These are phyloP conservation scores for Amblyraja radiata DNA, from an alignment of 2,797 vertebrate species.

Conservation along the genomic window DNA sequence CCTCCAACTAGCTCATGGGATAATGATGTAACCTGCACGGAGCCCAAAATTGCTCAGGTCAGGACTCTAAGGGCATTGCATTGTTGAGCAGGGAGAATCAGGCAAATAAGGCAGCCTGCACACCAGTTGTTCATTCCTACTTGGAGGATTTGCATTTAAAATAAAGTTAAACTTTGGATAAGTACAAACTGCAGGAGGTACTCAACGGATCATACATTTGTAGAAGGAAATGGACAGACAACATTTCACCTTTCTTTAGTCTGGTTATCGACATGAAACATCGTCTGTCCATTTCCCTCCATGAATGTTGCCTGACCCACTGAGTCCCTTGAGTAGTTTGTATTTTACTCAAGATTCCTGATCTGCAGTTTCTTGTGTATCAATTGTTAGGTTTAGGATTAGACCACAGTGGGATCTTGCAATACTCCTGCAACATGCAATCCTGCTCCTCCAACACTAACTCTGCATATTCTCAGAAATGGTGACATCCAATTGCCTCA, in stretches of 20 bases:
- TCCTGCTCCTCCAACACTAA: not conserved
- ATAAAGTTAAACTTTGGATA: too few relatives aligned
- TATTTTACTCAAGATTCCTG: too few relatives aligned
- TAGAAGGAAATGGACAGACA: too few relatives aligned
- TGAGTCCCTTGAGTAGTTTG: not conserved
- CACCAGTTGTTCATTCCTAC: too few relatives aligned
- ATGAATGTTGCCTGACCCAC: not conserved
- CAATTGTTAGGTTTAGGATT: too few relatives aligned
- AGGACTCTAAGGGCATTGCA: not conserved
- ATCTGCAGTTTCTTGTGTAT: too few relatives aligned
- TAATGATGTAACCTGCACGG: not conserved
- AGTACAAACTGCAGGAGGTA: too few relatives aligned
- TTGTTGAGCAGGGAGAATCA: not conserved
- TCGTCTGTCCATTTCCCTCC: not conserved
- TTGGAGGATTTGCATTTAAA: too few relatives aligned
- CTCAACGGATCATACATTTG: too few relatives aligned
- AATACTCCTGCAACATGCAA: not conserved
- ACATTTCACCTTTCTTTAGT: too few relatives aligned
- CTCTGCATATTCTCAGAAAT: not conserved
- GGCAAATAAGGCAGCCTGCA: not conserved
- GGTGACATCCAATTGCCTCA: not conserved
- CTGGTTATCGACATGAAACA: too few relatives aligned
- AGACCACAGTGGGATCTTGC: not conserved
- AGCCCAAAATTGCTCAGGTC: not conserved
- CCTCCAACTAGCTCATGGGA: not conserved